phyloP scores from a whole-genome alignment of 2,888 invertebrate genomes.

The Slavum lentiscoides region DNA sequence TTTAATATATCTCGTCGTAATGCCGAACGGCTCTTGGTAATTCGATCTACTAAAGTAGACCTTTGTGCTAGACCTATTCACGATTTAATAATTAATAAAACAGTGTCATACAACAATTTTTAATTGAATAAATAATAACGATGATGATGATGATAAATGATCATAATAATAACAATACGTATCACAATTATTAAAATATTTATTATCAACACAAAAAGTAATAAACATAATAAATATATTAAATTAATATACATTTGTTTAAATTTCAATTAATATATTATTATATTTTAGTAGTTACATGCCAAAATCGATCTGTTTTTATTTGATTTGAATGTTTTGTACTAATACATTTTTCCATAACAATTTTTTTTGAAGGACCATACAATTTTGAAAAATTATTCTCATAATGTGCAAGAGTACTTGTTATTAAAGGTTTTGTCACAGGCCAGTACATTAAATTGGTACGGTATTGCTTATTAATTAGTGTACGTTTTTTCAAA shows the following conservation, averaged over 20 bases:
- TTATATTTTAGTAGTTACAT: not conserved
- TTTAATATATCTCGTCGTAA: slow-evolving; percentile 69
- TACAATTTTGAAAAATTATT: too few species aligned
- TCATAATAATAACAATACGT: too few species aligned
- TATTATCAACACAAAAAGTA: not conserved
- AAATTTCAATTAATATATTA: too few species aligned
- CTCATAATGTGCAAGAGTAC: not conserved
- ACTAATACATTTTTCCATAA: not conserved
- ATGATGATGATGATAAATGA: too few species aligned
- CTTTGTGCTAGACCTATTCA: slow-evolving; percentile 56
- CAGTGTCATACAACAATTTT: not conserved
- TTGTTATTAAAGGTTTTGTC: not conserved
- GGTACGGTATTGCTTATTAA: not conserved
- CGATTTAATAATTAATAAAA: not conserved
- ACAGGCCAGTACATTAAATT: not conserved
- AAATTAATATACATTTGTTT: too few species aligned
- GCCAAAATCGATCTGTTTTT: not conserved
- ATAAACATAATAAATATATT: not conserved
- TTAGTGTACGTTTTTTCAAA: not conserved
- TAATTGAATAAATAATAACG: too few species aligned
- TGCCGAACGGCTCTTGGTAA: slow-evolving; percentile 57
- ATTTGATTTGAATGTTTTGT: not conserved
- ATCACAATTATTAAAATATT: too few species aligned
- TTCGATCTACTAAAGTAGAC: slow-evolving; percentile 55
- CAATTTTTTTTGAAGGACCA: not conserved